Base-by-base conservation (phyloP, 2,888 invertebrate genomes). In the Beris chalybata region DNA sequence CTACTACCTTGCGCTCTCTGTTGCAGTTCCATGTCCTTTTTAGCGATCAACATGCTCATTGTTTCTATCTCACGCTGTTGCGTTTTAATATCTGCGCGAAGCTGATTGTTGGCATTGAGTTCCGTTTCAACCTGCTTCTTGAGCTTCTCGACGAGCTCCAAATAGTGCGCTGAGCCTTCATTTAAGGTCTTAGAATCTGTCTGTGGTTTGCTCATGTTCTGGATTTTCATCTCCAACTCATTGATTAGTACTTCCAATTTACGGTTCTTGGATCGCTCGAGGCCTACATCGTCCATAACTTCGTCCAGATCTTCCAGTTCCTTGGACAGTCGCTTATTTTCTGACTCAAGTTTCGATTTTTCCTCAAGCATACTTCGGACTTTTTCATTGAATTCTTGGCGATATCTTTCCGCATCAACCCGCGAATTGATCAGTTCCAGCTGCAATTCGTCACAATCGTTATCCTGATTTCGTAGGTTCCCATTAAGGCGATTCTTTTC, bases 331-430 rank as follows among this genome's bases (percentile, higher is more conserved):
- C 58, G 15, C 5, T 12, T n/a, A 15, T 58, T 58, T 30, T 58
- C 58, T 22, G 45, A 5, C 29, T 58, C 47, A 30, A 58, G 58
- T 12, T 29, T 58, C 6, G 45, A 15, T n/a, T 58, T 58, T 29
- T 58, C 58, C 12, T 58, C 45, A n/a, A 58, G 47, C 58, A 58
- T 29, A 4, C n/a, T 7, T n/a, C 58, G 58, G 7, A 58, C 58
- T 22, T 47, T 58, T 11, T 58, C 58, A n/a, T 58, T 58, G 29
- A 58, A 58, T 12, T 58, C 47, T n/a, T 58, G 13, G 11, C 58
- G 15, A 12, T 22, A 58, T 12, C n/a, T 6, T 5, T 58, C 58
- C 4, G 38, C 15, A 7, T 38, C 15, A 4, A n/a, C 7, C 6
- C 56, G 56, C 0, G 58, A 22, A 22, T n/a, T 12, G 6, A 3